These are phyloP conservation scores for Drosophila suzukii DNA, from an alignment of 1,140 invertebrate genomes.

Conservation along the genomic window DNA sequence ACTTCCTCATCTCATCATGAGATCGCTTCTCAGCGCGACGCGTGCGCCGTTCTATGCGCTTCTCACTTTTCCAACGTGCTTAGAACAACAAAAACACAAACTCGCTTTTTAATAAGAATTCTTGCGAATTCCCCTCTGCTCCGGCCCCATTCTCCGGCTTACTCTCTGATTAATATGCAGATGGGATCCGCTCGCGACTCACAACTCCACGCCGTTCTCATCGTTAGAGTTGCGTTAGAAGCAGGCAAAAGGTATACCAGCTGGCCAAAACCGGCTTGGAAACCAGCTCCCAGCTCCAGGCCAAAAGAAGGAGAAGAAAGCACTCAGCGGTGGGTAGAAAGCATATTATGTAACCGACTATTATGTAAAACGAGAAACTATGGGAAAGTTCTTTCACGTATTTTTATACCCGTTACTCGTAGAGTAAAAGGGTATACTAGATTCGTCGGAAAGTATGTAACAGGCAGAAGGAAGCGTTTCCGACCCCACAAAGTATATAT, in stretches of 20 bases:
- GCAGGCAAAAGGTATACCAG: slow-evolving; percentile 18
- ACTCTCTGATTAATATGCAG: slow-evolving; percentile 53
- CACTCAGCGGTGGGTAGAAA: slow-evolving; percentile 52
- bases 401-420: too few species aligned
- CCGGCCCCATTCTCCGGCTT: slow-evolving; percentile 17
- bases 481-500: too few species aligned
- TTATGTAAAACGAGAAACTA: slow-evolving; percentile 48
- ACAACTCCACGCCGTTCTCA: slow-evolving; percentile 40
- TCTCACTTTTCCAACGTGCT: slow-evolving; percentile 73
- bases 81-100: slow-evolving; percentile 60
- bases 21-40: slow-evolving; percentile 52
- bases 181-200: slow-evolving; percentile 37
- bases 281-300: slow-evolving; percentile 54
- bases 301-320: slow-evolving; percentile 64
- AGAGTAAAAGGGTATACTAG: too few species aligned
- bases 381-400: slow-evolving; percentile 48
- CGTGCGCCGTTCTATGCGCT: slow-evolving; percentile 74
- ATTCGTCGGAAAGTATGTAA: too few species aligned
- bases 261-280: slow-evolving; percentile 63
- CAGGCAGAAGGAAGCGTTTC: too few species aligned
- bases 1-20: slow-evolving; percentile 55
- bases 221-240: slow-evolving; percentile 73
- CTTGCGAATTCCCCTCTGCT: slow-evolving; percentile 67
- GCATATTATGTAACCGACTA: slow-evolving; percentile 55
- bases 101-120: slow-evolving; percentile 81